Conservation (phyloP, 2,888 invertebrate genomes). For the Yponomeuta malinellus region DNA sequence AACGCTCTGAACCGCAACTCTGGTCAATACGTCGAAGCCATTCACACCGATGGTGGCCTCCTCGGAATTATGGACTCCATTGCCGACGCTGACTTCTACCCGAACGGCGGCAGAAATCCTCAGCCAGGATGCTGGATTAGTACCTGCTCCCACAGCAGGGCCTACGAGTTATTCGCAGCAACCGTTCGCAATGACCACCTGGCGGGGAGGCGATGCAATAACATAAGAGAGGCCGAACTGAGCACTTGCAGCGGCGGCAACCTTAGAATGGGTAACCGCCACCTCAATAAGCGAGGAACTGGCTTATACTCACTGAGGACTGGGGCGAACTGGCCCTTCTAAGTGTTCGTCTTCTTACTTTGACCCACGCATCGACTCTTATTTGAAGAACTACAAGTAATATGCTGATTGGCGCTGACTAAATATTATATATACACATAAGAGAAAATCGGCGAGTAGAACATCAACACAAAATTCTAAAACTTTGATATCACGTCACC, state of each 20-base stretch:
- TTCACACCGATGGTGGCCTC: conserved; percentile 33
- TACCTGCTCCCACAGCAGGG: conserved; percentile 25
- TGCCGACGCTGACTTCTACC: conserved; percentile 37
- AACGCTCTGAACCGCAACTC: conserved; percentile 26
- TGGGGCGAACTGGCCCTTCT: too few species aligned
- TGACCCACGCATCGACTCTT: too few species aligned
- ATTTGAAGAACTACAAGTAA: too few species aligned
- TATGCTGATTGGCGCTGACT: not conserved
- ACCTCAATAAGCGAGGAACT: conserved; percentile 22
- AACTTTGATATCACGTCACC: too few species aligned
- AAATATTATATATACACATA: not conserved
- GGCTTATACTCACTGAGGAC: too few species aligned
- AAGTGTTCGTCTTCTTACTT: too few species aligned
- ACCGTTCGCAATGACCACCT: conserved; percentile 24
- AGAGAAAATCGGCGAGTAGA: not conserved
- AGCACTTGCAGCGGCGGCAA: conserved; percentile 15
- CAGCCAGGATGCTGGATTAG: conserved; percentile 23
- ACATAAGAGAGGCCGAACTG: conserved; percentile 13
- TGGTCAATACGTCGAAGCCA: conserved; percentile 35
- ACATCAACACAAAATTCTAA: not conserved
- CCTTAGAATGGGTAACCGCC: conserved; percentile 23
- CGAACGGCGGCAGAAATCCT: conserved; percentile 29
- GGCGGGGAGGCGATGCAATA: conserved; percentile 19
- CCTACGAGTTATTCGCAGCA: conserved; percentile 23
- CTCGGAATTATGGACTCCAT: conserved; percentile 28